A percentile compares a stretch with the other conserved stretches of the same genome.
These are phyloP conservation scores for Hydrozoanthus tunicans DNA, from an alignment of 64 coral and sea anemone genomes.

Conservation along the genomic window DNA sequence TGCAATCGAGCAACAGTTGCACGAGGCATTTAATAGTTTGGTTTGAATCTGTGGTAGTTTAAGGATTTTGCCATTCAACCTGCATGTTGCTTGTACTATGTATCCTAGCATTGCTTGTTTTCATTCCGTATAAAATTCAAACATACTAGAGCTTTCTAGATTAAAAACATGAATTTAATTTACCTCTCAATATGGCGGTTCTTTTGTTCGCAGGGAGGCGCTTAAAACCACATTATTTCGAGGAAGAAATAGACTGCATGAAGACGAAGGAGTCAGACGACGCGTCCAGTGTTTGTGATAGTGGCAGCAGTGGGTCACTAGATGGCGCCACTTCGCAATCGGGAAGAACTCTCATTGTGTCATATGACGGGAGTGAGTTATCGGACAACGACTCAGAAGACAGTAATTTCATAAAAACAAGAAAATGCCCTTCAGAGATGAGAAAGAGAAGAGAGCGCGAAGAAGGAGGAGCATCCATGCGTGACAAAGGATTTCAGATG, in stretches of 20 bases:
- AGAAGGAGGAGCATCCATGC: conserved; percentile 28
- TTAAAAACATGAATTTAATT: neutral
- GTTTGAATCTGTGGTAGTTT: no score
- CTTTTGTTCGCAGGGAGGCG: neutral
- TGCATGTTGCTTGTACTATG: no score
- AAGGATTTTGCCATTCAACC: no score
- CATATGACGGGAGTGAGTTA: conserved; percentile 46
- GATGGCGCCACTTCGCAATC: neutral
- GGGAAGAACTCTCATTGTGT: conserved; percentile 22
- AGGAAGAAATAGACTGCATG: conserved; percentile 53
- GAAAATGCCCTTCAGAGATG: conserved; percentile 43
- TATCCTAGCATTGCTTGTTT: no score
- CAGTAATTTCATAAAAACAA: conserved; percentile 2
- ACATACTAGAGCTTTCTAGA: neutral
- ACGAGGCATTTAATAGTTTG: no score
- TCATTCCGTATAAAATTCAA: no score
- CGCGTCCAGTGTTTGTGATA: neutral
- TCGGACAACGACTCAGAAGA: conserved; percentile 34
- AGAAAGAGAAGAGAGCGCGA: neutral
- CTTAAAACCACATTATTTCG: conserved; percentile 43
- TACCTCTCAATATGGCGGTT: neutral
- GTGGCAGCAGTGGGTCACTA: conserved; percentile 37
- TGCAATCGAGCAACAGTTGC: no score
- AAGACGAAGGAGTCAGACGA: conserved; percentile 11
- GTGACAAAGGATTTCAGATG: conserved; percentile 38